Evolutionary conservation across 1,140 invertebrate genomes (phyloP).

Genomic region (Sycobia sp.): DNA sequence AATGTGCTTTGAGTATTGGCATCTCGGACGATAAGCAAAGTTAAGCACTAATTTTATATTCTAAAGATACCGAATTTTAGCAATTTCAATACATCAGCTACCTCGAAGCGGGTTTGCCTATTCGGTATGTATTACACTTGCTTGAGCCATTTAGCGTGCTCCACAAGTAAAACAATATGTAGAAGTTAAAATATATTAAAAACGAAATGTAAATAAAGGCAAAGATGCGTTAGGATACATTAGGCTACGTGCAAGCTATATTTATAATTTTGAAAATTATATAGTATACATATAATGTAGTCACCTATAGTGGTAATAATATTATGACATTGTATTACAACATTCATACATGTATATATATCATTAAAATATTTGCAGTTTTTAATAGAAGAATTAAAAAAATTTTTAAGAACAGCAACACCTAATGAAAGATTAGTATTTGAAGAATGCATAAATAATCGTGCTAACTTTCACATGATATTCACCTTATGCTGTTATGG

Average conservation of each 20-base stretch:
- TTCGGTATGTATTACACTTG: too few species aligned
- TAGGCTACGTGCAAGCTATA: not conserved
- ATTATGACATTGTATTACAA: not conserved
- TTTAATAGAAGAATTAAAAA: conserved; percentile 28
- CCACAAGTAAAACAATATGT: too few species aligned
- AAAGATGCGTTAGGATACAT: not conserved
- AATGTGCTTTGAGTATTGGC: too few species aligned
- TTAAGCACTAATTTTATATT: too few species aligned
- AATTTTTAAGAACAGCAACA: conserved; percentile 2
- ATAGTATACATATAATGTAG: conserved; percentile 2
- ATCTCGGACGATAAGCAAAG: too few species aligned
- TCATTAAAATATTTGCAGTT: conserved; percentile 28
- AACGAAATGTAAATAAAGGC: not conserved
- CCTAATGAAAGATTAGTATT: conserved; percentile 1
- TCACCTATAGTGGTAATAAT: not conserved
- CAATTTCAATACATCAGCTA: too few species aligned
- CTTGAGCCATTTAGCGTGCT: too few species aligned
- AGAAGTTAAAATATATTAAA: too few species aligned
- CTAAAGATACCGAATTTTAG: too few species aligned
- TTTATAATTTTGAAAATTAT: not conserved
- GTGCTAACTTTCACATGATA: conserved; percentile 1
- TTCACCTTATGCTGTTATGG: conserved; percentile 6
- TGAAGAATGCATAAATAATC: conserved; percentile 6
- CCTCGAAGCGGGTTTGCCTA: too few species aligned
- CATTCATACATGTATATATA: not conserved